Evolutionary conservation across 2,888 invertebrate species (phyloP).

Genomic region (Enchytraeus crypticus): DNA sequence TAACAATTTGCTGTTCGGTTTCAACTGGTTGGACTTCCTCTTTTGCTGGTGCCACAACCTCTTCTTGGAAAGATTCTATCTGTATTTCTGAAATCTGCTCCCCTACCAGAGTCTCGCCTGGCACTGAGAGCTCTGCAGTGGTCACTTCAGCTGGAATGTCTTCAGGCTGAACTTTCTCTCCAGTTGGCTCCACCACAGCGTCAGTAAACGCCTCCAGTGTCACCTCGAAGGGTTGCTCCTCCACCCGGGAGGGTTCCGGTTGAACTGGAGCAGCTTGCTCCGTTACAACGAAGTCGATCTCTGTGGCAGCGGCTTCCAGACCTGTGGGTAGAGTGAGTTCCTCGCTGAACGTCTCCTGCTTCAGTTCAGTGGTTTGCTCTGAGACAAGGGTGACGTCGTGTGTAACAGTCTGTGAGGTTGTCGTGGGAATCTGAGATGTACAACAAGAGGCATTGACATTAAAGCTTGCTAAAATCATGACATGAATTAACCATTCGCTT

Average conservation of each 20-base stretch:
- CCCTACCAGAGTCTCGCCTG: not conserved
- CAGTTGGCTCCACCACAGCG: slow-evolving; percentile 6
- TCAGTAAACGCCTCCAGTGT: slow-evolving; percentile 13
- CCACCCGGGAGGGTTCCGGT: slow-evolving; percentile 6
- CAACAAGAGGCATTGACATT: not conserved
- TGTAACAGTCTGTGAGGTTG: slow-evolving; percentile 2
- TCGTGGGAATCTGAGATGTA: not conserved
- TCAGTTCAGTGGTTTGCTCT: not conserved
- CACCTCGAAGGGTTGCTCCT: slow-evolving; percentile 1
- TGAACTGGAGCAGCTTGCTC: slow-evolving; percentile 5
- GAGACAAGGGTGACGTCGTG: slow-evolving; percentile 8
- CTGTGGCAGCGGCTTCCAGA: slow-evolving; percentile 1
- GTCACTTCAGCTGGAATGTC: slow-evolving; percentile 9
- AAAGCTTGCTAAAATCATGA: not conserved
- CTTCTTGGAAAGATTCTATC: not conserved
- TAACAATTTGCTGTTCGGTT: not conserved
- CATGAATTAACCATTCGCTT: no score
- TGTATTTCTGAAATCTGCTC: not conserved
- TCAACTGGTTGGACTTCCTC: slow-evolving; percentile 1
- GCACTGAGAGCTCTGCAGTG: slow-evolving; percentile 6
- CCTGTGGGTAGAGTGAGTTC: slow-evolving; percentile 5
- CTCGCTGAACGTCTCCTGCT: slow-evolving; percentile 1
- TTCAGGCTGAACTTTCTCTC: slow-evolving; percentile 11
- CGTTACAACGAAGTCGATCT: slow-evolving; percentile 5
- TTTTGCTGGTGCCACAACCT: not conserved